Conservation (phyloP, 2,888 invertebrate genomes). For the Abscondita cerata region DNA sequence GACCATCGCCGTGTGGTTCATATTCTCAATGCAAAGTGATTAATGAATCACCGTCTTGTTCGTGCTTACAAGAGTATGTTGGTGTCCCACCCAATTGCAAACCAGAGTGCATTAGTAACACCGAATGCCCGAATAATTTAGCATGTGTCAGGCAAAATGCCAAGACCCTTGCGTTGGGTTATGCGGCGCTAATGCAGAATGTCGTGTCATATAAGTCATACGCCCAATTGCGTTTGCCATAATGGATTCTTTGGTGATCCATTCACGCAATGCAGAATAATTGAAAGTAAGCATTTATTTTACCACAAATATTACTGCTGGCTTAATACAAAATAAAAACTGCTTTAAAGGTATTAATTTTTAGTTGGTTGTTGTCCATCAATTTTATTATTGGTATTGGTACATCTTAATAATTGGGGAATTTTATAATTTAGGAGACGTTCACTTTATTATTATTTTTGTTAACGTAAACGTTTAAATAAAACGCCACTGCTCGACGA, state of each 20-base stretch:
- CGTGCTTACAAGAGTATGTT: conserved; percentile 72
- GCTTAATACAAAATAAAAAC: background rate
- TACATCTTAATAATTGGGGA: too few relatives aligned
- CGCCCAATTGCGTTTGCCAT: conserved; percentile 81
- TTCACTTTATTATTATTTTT: too few relatives aligned
- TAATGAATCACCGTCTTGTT: conserved; percentile 67
- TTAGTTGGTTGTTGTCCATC: too few relatives aligned
- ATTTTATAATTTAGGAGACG: too few relatives aligned
- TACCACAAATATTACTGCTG: conserved; percentile 16
- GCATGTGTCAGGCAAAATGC: conserved; percentile 80
- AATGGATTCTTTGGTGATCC: conserved; percentile 78
- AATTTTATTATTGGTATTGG: too few relatives aligned
- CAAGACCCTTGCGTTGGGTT: conserved; percentile 79
- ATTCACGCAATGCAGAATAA: conserved; percentile 63
- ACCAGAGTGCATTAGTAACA: conserved; percentile 81
- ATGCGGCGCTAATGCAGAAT: conserved; percentile 80
- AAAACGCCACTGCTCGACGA: too few relatives aligned
- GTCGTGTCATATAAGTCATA: conserved; percentile 81
- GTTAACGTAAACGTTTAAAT: too few relatives aligned
- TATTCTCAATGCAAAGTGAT: conserved; percentile 73
- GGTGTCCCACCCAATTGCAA: conserved; percentile 80
- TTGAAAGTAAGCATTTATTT: conserved; percentile 17
- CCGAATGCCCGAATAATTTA: conserved; percentile 77
- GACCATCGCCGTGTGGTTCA: conserved; percentile 78
- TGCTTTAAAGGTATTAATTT: too few relatives aligned